Percentiles rank a stretch among this genome's conserved stretches.
phyloP scores from a whole-genome alignment of 2,888 invertebrate species.

The Acrocera orbiculus region DNA sequence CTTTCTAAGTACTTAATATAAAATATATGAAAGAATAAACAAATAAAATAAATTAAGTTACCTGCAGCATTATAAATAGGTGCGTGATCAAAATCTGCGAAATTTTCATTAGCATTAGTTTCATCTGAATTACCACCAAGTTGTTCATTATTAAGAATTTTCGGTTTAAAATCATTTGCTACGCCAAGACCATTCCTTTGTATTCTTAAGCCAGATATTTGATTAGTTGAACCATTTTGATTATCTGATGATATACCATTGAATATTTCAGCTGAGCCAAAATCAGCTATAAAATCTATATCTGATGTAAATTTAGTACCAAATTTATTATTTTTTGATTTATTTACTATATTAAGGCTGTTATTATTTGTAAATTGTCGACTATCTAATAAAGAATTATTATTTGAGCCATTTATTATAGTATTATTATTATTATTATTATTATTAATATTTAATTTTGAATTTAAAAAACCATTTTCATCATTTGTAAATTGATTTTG shows the following conservation, averaged over 20 bases:
- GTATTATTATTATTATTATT: conserved; percentile 6
- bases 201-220: too few species aligned
- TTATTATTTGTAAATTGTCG: conserved; percentile 8
- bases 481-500: conserved; percentile 9
- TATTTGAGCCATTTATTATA: conserved; percentile 20
- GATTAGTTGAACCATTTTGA: conserved; percentile 4
- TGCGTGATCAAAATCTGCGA: conserved; percentile 58
- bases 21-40: neutral
- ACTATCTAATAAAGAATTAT: conserved; percentile 2
- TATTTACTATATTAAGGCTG: conserved; percentile 8
- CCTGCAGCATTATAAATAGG: conserved; percentile 43
- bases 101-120: conserved; percentile 30
- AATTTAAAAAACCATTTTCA: conserved; percentile 8
- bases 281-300: conserved; percentile 49
- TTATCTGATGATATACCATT: conserved; percentile 16
- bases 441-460: conserved; percentile 1
- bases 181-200: too few species aligned
- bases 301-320: conserved; percentile 30
- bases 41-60: conserved; percentile 21
- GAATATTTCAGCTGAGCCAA: conserved; percentile 52
- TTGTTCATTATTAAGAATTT: conserved; percentile 1
- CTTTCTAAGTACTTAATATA: neutral
- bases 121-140: conserved; percentile 8
- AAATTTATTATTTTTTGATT: conserved; percentile 11
- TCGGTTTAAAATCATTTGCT: conserved; percentile 7